phyloP scores from a whole-genome alignment of 2,888 invertebrate genomes.

The Nemurella pictetii region DNA sequence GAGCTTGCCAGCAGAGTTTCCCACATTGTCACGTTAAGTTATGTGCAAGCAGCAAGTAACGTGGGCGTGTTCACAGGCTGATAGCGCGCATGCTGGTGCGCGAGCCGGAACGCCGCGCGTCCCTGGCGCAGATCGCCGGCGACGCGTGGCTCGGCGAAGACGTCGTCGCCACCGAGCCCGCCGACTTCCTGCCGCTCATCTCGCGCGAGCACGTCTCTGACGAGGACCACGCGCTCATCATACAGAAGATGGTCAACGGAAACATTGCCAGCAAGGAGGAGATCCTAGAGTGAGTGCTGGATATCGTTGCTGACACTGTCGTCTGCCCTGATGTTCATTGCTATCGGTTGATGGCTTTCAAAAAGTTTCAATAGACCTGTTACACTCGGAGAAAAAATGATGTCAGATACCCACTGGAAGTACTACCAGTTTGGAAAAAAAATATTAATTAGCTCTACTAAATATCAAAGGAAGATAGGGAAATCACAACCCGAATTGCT shows the following conservation, averaged over 20 bases:
- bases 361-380: no score
- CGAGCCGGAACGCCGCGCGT: constrained; percentile 89
- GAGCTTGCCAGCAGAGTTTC: no score
- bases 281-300: constrained; percentile 79
- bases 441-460: no score
- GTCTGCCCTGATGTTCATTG: no score
- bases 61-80: constrained; percentile 59
- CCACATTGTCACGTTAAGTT: not conserved
- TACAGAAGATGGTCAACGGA: constrained; percentile 96
- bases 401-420: no score
- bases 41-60: not conserved
- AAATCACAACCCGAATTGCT: no score
- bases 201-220: constrained; percentile 88
- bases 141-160: constrained; percentile 79
- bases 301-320: no score
- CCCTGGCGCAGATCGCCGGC: constrained; percentile 81
- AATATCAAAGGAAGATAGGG: no score
- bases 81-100: constrained; percentile 92
- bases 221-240: constrained; percentile 87
- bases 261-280: constrained; percentile 93
- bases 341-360: no score
- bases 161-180: constrained; percentile 51
- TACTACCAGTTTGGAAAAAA: no score
- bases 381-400: no score
- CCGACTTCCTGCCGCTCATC: constrained; percentile 78